Evolutionary conservation across 2,797 vertebrate genomes (phyloP), one percentile per base, ranked within the genome.

Genomic region (Moxostoma hubbsi): DNA sequence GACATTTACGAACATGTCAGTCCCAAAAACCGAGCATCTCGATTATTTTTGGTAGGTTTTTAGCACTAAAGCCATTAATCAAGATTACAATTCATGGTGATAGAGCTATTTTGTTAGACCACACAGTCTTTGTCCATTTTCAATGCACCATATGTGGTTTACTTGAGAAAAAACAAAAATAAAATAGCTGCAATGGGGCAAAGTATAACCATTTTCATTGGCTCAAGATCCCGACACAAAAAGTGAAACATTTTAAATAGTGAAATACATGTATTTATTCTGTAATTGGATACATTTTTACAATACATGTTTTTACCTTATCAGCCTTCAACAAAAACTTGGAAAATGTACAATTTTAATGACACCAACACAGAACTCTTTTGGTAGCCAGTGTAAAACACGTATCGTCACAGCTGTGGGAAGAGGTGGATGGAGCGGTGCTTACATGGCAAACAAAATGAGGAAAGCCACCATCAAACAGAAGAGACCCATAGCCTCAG

Each of bases 401-500:
- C 86, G 90, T 9, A 16, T 86, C 91, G 85, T 94, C 93, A 93
- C 88, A 92, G 92, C 90, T 82, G 66, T 87, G 86, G 90, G 58
- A 88, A 66, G 70, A 77, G 18, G 67, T 51, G 16, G 77, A 79
- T 67, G 9, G 66, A 7, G 55, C 62, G 43, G 70, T 46, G 72
- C 71, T 96, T 94, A 97, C 96, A 98, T 96, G 88, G 97, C 96
- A n/a, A 98, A 98, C 90, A 98, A 94, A 90, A 98, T 97, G 81
- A 98, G 96, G 93, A 98, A 98, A 85, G 97, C 96, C 85, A 98
- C 96, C 97, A 97, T 98, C 89, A 98, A 91, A 92, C 97, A 98
- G 90, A 98, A 98, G 61, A 98, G 96, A 88, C 96, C 97, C 97
- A 98, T 98, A 88, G 97, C 97, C 89, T 98, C 96, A 0, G 97